phyloP scores from a whole-genome alignment of 2,113 vertebrate genomes.

The Baryphthengus martii region DNA sequence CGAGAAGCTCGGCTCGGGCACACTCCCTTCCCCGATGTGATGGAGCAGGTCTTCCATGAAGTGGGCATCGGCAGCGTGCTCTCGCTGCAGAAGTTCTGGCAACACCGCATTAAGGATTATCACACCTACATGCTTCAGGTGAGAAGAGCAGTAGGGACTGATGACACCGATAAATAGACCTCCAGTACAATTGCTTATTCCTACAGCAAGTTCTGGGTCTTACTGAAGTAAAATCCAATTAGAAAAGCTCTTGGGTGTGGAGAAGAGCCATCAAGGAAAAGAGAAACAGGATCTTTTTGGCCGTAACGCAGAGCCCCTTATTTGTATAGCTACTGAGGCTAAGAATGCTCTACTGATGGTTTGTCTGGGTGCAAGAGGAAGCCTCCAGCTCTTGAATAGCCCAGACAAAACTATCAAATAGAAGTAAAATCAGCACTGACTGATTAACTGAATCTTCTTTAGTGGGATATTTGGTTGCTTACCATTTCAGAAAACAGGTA shows the following conservation, averaged over 20 bases:
- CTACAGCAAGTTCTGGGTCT: not conserved
- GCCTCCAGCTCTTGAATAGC: not conserved
- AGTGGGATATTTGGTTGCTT: not conserved
- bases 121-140: conserved; percentile 97
- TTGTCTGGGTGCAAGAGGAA: not conserved
- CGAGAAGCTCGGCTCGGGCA: conserved; percentile 89
- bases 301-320: not conserved
- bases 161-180: rapidly evolving
- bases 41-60: conserved; percentile 97
- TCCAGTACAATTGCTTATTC: not conserved
- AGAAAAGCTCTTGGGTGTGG: not conserved
- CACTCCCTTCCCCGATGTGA: conserved; percentile 90
- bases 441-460: not conserved
- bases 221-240: not conserved
- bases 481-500: not conserved
- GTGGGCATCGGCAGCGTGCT: conserved; percentile 93
- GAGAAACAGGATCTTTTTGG: not conserved
- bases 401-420: not conserved
- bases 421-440: not conserved
- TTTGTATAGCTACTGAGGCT: not conserved
- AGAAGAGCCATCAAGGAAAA: not conserved
- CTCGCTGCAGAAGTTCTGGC: conserved; percentile 96
- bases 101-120: conserved; percentile 96
- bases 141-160: not conserved
- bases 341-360: not conserved